Base-by-base conservation (phyloP, 2,797 vertebrate species). In the Adrianichthys oophorus region DNA sequence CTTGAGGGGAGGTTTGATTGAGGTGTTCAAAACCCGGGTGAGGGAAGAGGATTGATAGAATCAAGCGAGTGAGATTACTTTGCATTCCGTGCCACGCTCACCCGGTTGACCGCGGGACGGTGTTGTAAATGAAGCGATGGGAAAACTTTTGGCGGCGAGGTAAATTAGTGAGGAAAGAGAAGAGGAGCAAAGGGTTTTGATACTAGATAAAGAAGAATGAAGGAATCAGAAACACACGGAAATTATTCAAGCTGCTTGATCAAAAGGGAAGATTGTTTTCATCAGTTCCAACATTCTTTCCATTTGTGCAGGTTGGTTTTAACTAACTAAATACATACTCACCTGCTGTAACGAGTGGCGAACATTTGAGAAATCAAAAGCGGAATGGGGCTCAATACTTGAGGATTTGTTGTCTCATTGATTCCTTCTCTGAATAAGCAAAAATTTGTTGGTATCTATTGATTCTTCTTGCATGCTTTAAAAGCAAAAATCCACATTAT, bases 1-100 rank as follows among this genome's bases (percentile, higher is more conserved):
- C 88, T 91, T 90, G 88, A 85, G 78, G 79, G 72, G 76, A 78
- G 73, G 65, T 88, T 88, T 90, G 88, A 89, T 87, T 91, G 87
- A 91, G 85, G 87, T 85, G 80, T 87, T 90, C 76, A 87, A 87
- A 90, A 89, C 79, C 71, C 65, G 44, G 78, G 65, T 51, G 68
- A 82, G 85, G 32, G 74, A 87, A 68, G 69, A 58, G 76, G 89
- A 85, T 79, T 87, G 87, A 90, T 88, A 74, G 84, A 89, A 87
- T 84, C 80, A 80, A 85, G 80, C 68, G 41, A 79, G 72, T 43
- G 73, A 79, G 84, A 79, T 85, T 82, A 86, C 81, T 91, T 90
- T 73, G 66, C 78, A 90, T 90, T 86, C 85, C 56, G 62, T 62
- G 70, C 80, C 82, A 83, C 76, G 59, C 78, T 76, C 82, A 48